Evolutionary conservation across 2,113 vertebrate species (phyloP), one percentile per base, ranked within the genome.

Genomic region (Trichomycterus rosablanca): DNA sequence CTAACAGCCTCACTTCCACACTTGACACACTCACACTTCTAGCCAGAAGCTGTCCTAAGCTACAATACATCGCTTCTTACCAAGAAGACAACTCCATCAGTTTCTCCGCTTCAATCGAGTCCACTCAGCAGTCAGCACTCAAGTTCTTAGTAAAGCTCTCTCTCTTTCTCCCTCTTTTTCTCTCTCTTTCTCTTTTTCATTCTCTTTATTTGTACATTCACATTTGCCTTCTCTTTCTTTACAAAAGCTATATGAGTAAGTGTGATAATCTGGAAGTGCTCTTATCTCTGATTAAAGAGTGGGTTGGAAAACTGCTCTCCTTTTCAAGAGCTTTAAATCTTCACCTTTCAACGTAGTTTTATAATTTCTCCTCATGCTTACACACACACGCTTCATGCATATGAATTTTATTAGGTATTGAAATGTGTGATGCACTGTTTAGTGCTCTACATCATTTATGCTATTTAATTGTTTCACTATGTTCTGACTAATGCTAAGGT

Each of bases 111-210:
- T 11, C 37, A 40, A 40, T 52, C 24, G 8, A 30, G 32, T 39
- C 52, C 20, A 20, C 32, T n/a, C 28, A 34, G 23, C 14, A 9
- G 4, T 32, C 34, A 35, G 37, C 37, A n/a, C n/a, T 40, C n/a
- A 40, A 40, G 12, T 40, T 40, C 5, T 40, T 40, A n/a, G 37
- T 14, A 3, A 11, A 37, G 3, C 34, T 11, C 4, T 4, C 34
- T 11, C 4, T 28, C 24, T 35, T 23, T 44, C 42, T 26, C 2
- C 57, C 72, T 74, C 68, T 20, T 67, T 80, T 70, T 64, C 43
- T 35, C 16, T 65, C 32, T 40, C 32, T 39, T 4, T 22, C 19
- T 6, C 28, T 10, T 12, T 2, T 15, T 20, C 12, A 23, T 20
- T n/a, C 19, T 56, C 15, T 20, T 49, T 20, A 15, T 10, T 7